These are phyloP conservation scores for Cerastis rubricosa DNA, from an alignment of 2,888 invertebrate species.

Conservation along the genomic window DNA sequence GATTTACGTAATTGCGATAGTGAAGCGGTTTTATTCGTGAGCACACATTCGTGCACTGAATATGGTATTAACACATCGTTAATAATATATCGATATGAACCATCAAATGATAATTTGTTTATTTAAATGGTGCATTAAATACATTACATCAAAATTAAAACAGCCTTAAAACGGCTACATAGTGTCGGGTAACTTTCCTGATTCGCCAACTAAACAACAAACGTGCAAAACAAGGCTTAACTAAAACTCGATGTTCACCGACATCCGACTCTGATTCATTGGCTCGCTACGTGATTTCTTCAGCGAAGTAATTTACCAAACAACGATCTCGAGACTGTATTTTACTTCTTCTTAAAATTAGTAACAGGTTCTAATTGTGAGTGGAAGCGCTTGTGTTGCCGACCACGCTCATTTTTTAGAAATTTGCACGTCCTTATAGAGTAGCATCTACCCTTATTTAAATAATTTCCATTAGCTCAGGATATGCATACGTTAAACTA, in stretches of 20 bases:
- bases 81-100: neutral
- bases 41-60: neutral
- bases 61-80: neutral
- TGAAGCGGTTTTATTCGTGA: constrained; percentile 9
- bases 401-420: constrained; percentile 15
- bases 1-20: neutral
- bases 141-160: neutral
- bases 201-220: neutral
- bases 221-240: neutral
- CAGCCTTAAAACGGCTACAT: neutral
- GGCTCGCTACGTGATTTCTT: constrained; percentile 5
- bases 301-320: neutral
- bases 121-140: neutral
- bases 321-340: neutral
- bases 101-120: neutral
- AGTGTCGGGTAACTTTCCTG: neutral
- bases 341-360: no score
- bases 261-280: constrained; percentile 1
- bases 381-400: neutral
- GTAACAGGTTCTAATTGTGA: neutral
- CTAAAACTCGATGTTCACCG: neutral
- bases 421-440: constrained; percentile 11
- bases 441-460: constrained; percentile 22
- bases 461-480: constrained; percentile 22
- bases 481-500: neutral